phyloP scores from a whole-genome alignment of 2,888 invertebrate species.

The Priocnemis perturbator region DNA sequence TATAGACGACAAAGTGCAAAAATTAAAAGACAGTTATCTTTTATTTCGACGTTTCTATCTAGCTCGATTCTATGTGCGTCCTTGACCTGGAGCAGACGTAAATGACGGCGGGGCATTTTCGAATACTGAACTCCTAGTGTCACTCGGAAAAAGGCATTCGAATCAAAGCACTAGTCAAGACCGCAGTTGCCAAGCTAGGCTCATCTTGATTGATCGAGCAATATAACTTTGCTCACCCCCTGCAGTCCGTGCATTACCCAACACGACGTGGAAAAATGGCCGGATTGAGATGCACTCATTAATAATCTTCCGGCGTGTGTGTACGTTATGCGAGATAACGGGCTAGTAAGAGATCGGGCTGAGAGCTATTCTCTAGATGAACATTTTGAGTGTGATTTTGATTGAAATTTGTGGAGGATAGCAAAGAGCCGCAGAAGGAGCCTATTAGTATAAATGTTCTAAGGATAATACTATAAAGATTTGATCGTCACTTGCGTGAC shows the following conservation, averaged over 20 bases:
- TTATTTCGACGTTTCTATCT: no score
- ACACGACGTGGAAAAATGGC: conserved; percentile 72
- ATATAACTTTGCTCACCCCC: conserved; percentile 72
- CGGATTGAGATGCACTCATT: conserved; percentile 74
- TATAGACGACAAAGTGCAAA: no score
- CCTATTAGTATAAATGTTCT: no score
- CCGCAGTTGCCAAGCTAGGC: conserved; percentile 62
- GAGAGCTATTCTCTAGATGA: no score
- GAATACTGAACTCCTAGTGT: conserved; percentile 26
- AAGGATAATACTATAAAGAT: no score
- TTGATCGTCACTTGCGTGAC: no score
- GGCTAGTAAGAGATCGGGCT: no score
- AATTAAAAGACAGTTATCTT: no score
- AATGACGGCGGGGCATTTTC: conserved; percentile 52
- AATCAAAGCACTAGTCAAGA: conserved; percentile 39
- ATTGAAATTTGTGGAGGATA: no score
- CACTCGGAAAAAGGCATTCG: conserved; percentile 46
- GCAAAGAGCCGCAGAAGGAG: no score
- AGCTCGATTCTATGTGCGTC: conserved; percentile 5
- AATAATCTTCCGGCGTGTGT: conserved; percentile 64
- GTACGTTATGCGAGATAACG: neutral
- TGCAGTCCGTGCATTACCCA: conserved; percentile 72
- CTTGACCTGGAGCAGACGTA: conserved; percentile 44
- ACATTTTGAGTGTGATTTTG: no score
- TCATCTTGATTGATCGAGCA: conserved; percentile 74